phyloP scores from a whole-genome alignment of 35 echinoderm and acorn worm species.

The Apostichopus japonicus region DNA sequence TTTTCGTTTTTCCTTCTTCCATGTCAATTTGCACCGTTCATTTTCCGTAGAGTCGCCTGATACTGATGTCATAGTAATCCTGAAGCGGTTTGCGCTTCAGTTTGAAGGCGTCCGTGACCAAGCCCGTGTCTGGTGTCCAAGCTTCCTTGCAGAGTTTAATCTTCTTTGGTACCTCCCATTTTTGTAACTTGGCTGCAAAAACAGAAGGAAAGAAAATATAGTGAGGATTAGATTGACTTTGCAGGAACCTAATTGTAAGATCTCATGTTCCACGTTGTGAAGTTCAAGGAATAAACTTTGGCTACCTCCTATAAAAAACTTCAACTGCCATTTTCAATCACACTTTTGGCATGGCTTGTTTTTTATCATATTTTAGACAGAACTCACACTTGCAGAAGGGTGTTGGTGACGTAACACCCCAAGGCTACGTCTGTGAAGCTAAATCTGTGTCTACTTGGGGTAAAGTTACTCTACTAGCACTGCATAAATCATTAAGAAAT shows the following conservation, averaged over 20 bases:
- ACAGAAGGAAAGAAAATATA: background rate
- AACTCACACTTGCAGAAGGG: too few relatives aligned
- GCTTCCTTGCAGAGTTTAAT: conserved; percentile 75
- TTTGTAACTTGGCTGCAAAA: conserved; percentile 86
- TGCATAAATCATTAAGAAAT: too few relatives aligned
- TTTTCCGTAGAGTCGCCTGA: conserved; percentile 78
- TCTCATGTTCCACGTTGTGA: background rate
- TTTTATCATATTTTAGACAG: too few relatives aligned
- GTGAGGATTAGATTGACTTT: background rate
- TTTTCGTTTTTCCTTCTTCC: background rate
- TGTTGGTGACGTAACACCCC: too few relatives aligned
- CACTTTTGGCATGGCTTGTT: too few relatives aligned
- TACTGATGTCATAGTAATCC: conserved; percentile 68
- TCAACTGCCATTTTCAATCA: background rate
- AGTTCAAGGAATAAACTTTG: background rate
- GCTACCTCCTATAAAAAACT: background rate
- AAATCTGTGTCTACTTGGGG: too few relatives aligned
- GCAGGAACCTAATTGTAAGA: background rate
- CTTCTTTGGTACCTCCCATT: conserved; percentile 81
- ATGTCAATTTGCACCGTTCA: background rate
- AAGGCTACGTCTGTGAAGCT: too few relatives aligned
- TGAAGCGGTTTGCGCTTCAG: conserved; percentile 80
- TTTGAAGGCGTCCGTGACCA: conserved; percentile 94
- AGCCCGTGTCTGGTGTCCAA: conserved; percentile 85
- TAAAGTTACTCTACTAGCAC: too few relatives aligned